A percentile compares a stretch with the other conserved stretches of the same genome.
Conservation (phyloP, 1,140 invertebrate species). For the Drosophila watanabei region DNA sequence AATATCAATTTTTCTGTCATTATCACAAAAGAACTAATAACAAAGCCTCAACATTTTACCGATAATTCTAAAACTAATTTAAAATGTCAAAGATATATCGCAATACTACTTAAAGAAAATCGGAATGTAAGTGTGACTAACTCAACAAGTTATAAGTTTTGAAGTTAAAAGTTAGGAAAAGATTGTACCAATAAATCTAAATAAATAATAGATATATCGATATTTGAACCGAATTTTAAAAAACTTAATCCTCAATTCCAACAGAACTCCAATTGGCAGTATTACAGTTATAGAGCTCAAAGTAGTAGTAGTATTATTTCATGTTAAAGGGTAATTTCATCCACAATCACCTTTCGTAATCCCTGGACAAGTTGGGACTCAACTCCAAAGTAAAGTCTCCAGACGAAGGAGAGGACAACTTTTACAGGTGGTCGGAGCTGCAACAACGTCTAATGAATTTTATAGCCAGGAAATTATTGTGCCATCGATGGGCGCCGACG, state of each 20-base stretch:
- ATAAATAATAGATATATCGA: background rate
- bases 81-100: too few relatives aligned
- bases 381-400: constrained; percentile 10
- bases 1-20: too few relatives aligned
- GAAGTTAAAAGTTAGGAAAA: too few relatives aligned
- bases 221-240: background rate
- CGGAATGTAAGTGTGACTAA: too few relatives aligned
- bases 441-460: constrained; percentile 79
- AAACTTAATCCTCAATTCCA: background rate
- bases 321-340: background rate
- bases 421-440: constrained; percentile 70
- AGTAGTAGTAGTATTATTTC: background rate
- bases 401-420: constrained; percentile 23
- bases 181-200: too few relatives aligned
- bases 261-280: background rate
- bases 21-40: too few relatives aligned
- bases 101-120: too few relatives aligned
- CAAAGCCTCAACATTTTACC: too few relatives aligned
- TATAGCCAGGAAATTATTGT: constrained; percentile 84
- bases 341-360: background rate
- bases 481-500: constrained; percentile 66
- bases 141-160: too few relatives aligned
- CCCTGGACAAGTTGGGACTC: background rate
- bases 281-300: background rate
- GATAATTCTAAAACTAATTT: too few relatives aligned